phyloP scores from a whole-genome alignment of 2,888 invertebrate species.

The Habrosyne pyritoides region DNA sequence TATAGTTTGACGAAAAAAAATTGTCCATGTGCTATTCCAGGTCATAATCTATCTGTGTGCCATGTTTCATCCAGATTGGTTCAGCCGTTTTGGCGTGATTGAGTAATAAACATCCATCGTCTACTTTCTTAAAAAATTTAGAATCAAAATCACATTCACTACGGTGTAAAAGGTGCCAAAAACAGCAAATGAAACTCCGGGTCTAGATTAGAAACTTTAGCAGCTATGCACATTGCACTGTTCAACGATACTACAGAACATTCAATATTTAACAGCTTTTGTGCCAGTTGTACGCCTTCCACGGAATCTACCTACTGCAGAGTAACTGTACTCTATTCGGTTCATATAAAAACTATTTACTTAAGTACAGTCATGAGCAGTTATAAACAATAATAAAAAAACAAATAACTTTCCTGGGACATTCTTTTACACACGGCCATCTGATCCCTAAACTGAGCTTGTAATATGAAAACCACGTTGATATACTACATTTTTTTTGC shows the following conservation, averaged over 20 bases:
- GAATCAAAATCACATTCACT: slow-evolving; percentile 12
- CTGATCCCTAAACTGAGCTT: too few species aligned
- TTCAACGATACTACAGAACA: slow-evolving; percentile 21
- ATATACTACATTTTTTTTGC: too few species aligned
- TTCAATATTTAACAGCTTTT: slow-evolving; percentile 23
- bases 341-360: neutral
- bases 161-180: slow-evolving; percentile 12
- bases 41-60: too few species aligned
- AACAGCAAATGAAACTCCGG: slow-evolving; percentile 38
- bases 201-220: slow-evolving; percentile 43
- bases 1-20: too few species aligned
- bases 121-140: too few species aligned
- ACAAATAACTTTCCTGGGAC: too few species aligned
- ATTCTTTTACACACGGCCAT: too few species aligned
- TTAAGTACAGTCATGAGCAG: neutral
- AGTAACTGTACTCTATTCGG: slow-evolving; percentile 15
- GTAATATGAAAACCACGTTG: too few species aligned
- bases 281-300: slow-evolving; percentile 18
- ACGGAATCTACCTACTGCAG: slow-evolving; percentile 18
- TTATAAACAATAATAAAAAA: neutral
- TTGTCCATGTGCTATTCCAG: too few species aligned
- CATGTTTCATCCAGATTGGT: too few species aligned
- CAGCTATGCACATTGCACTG: slow-evolving; percentile 18
- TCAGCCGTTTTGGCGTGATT: too few species aligned
- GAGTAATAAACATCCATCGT: too few species aligned